A percentile compares a stretch with the other conserved stretches of the same genome.
phyloP scores from a whole-genome alignment of 2,797 vertebrate species.

The Agapornis canus region DNA sequence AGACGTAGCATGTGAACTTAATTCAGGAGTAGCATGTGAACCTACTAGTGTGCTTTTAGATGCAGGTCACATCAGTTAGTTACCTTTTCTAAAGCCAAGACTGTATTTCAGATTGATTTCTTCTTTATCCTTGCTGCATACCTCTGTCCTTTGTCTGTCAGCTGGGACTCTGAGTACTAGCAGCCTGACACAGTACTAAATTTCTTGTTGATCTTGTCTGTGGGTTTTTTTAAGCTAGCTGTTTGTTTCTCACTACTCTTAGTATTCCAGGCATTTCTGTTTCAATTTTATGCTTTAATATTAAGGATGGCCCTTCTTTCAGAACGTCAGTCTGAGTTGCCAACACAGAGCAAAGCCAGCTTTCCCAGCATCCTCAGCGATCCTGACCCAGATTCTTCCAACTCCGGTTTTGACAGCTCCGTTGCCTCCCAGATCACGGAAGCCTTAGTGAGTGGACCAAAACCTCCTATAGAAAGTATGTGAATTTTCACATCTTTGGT shows the following conservation, averaged over 20 bases:
- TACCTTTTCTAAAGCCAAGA: background rate
- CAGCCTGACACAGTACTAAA: background rate
- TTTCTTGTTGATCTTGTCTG: background rate
- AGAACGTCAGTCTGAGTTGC: conserved; percentile 97
- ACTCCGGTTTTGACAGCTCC: conserved; percentile 96
- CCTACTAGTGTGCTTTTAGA: background rate
- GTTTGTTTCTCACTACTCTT: background rate
- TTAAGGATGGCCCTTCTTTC: conserved; percentile 21
- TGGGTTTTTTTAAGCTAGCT: background rate
- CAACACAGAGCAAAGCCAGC: conserved; percentile 97
- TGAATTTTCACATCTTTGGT: conserved; percentile 7
- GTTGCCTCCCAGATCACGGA: conserved; percentile 98
- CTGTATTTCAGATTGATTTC: background rate
- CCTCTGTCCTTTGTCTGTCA: background rate
- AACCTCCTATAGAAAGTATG: conserved; percentile 96
- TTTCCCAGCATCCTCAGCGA: conserved; percentile 97
- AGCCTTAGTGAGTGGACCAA: conserved; percentile 94
- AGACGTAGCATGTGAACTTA: background rate
- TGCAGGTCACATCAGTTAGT: background rate
- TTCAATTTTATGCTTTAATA: conserved; percentile 50
- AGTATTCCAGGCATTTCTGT: conserved; percentile 19
- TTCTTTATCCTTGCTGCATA: background rate
- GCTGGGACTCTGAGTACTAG: background rate
- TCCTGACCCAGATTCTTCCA: conserved; percentile 96
- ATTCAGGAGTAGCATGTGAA: background rate